phyloP scores from a whole-genome alignment of 2,113 vertebrate species.

The Pachyramphus minor region DNA sequence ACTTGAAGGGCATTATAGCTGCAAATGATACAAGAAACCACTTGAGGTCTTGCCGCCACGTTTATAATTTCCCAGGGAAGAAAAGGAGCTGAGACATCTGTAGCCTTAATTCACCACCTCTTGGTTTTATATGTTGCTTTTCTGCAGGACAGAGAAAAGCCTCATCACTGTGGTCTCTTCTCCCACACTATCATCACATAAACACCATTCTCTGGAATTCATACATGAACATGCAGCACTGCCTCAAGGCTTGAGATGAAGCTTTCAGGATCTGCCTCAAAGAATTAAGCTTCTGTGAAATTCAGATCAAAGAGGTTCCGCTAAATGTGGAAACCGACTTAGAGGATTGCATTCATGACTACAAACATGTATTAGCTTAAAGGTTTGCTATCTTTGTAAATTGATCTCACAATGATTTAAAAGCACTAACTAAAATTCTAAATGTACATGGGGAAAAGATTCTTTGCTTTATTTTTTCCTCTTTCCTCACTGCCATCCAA shows the following conservation, averaged over 20 bases:
- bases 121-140: not conserved
- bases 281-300: not conserved
- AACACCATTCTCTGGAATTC: not conserved
- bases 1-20: not conserved
- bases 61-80: not conserved
- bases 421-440: not conserved
- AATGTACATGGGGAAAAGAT: not conserved
- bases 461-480: not conserved
- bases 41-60: not conserved
- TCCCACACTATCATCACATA: not conserved
- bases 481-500: not conserved
- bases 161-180: not conserved
- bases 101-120: not conserved
- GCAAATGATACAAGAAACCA: not conserved
- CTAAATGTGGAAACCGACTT: not conserved
- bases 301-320: not conserved
- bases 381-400: too few relatives aligned
- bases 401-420: not conserved
- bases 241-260: not conserved
- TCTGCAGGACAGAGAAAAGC: not conserved
- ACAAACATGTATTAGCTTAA: not conserved
- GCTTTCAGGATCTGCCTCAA: not conserved
- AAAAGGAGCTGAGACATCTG: not conserved
- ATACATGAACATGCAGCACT: not conserved
- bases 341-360: not conserved